Evolutionary conservation across 2,797 vertebrate genomes (phyloP).

Genomic region (Emys orbicularis): DNA sequence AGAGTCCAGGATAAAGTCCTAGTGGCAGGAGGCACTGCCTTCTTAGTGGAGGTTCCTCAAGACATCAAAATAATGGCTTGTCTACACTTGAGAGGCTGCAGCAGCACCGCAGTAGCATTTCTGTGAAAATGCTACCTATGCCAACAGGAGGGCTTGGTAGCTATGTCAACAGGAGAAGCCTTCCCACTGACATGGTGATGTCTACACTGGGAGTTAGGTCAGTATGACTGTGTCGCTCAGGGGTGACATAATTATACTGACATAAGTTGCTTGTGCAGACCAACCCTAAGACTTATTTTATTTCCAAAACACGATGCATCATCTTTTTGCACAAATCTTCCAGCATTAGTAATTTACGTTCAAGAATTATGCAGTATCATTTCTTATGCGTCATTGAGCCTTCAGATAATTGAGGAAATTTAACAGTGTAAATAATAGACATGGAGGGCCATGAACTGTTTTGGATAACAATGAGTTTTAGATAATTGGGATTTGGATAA

Average conservation of each 20-base stretch:
- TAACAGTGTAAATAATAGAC: not conserved
- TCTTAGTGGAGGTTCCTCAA: not conserved
- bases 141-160: not conserved
- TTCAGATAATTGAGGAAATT: not conserved
- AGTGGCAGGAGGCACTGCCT: not conserved
- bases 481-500: not conserved
- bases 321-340: not conserved
- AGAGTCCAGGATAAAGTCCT: not conserved
- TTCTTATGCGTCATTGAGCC: not conserved
- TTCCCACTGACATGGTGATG: not conserved
- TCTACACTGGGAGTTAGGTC: not conserved
- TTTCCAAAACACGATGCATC: not conserved
- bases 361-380: not conserved
- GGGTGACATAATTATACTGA: not conserved
- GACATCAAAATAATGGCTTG: not conserved
- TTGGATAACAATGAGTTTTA: not conserved
- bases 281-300: not conserved
- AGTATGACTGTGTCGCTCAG: not conserved
- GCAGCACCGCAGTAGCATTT: not conserved
- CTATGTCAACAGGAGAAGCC: not conserved
- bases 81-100: not conserved
- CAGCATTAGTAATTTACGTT: not conserved
- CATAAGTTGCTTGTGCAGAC: not conserved
- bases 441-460: not conserved
- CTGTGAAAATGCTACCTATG: not conserved